Evolutionary conservation across 2,888 invertebrate genomes (phyloP).

Genomic region (Leptura quadrifasciata): DNA sequence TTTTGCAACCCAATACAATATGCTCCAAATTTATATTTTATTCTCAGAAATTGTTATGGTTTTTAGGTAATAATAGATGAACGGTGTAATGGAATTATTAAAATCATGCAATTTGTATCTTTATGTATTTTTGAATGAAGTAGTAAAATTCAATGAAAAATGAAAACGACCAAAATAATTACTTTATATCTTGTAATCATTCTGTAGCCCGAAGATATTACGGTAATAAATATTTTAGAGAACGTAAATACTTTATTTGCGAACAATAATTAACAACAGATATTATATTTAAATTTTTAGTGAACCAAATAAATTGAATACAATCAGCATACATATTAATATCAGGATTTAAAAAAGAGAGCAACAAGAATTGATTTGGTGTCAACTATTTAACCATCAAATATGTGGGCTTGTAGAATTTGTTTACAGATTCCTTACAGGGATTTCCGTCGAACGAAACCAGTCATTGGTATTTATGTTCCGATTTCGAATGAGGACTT

Average conservation of each 20-base stretch:
- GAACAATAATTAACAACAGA: background rate
- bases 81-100: background rate
- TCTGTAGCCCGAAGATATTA: background rate
- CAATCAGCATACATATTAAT: background rate
- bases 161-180: background rate
- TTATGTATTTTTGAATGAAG: too few species aligned
- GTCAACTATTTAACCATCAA: background rate
- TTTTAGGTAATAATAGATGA: background rate
- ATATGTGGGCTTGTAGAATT: background rate
- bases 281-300: background rate
- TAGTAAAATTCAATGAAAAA: background rate
- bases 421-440: background rate
- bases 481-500: background rate
- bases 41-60: background rate
- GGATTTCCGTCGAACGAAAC: slow-evolving; percentile 17
- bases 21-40: too few species aligned
- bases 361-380: background rate
- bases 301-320: background rate
- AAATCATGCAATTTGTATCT: background rate
- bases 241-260: background rate
- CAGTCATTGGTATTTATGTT: slow-evolving; percentile 9
- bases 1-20: too few species aligned
- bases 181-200: background rate
- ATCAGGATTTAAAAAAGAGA: background rate
- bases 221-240: background rate